Evolutionary conservation across 2,888 invertebrate genomes (phyloP).

Genomic region (Acronicta psi): DNA sequence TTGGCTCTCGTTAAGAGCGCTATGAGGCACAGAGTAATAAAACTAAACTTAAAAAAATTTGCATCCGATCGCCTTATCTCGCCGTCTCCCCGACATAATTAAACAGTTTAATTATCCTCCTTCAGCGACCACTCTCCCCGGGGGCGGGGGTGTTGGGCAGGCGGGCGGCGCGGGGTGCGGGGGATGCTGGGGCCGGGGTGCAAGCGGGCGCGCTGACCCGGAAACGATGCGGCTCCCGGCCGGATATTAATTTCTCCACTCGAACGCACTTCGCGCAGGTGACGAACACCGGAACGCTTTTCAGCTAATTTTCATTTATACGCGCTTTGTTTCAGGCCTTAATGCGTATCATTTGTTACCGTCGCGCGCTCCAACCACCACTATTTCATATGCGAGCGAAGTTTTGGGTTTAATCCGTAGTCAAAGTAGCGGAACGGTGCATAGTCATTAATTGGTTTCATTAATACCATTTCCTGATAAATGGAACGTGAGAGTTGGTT

Average conservation of each 20-base stretch:
- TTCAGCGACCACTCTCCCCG: conserved; percentile 48
- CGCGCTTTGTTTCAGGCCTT: conserved; percentile 36
- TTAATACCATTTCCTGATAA: conserved; percentile 14
- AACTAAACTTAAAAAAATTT: conserved; percentile 52
- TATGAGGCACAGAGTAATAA: conserved; percentile 22
- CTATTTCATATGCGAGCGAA: conserved; percentile 1
- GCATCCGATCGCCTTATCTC: conserved; percentile 58
- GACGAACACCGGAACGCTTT: conserved; percentile 56
- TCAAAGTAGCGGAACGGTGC: background rate
- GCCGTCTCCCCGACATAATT: conserved; percentile 65
- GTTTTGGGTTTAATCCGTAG: conserved; percentile 1
- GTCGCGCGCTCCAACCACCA: background rate
- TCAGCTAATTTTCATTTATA: conserved; percentile 51
- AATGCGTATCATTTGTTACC: conserved; percentile 26
- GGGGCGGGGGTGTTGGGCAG: background rate
- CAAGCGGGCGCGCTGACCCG: conserved; percentile 69
- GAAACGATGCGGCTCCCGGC: conserved; percentile 73
- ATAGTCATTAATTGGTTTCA: background rate
- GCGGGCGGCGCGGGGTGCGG: background rate
- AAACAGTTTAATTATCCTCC: conserved; percentile 75
- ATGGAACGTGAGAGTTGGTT: conserved; percentile 1
- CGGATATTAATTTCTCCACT: conserved; percentile 80
- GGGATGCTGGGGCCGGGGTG: conserved; percentile 19
- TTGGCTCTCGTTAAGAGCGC: background rate
- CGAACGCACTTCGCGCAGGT: conserved; percentile 69